Percentiles rank a stretch among this genome's conserved stretches.
Evolutionary conservation across 2,113 vertebrate species (phyloP).

Genomic region (Tupaia tana): DNA sequence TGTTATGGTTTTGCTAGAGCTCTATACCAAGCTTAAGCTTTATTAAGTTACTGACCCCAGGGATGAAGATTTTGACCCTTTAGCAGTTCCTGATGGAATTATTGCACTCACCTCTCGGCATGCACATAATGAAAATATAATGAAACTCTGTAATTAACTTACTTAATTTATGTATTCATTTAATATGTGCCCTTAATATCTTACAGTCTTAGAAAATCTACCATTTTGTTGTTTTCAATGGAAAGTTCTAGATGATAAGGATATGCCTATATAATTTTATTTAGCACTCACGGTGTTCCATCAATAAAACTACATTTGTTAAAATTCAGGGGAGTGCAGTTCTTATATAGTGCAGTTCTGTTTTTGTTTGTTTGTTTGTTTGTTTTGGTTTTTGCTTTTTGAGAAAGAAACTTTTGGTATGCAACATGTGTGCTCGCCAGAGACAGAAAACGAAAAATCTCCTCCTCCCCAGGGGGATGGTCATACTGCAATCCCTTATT

Average conservation of each 20-base stretch:
- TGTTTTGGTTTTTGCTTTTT: too few species aligned
- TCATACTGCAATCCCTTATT: too few species aligned
- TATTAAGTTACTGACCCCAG: neutral
- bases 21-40: neutral
- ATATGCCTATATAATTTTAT: neutral
- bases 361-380: too few species aligned
- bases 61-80: conserved; percentile 7
- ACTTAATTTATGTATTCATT: conserved; percentile 54
- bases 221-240: neutral
- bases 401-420: too few species aligned
- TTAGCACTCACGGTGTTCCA: neutral
- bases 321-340: neutral
- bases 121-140: neutral
- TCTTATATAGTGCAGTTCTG: neutral
- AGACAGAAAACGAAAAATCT: too few species aligned
- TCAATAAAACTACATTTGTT: neutral
- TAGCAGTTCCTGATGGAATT: conserved; percentile 23
- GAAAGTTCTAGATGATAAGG: neutral
- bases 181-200: neutral
- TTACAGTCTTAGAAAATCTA: neutral
- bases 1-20: neutral
- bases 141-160: conserved; percentile 55
- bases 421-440: too few species aligned
- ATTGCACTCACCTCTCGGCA: neutral
- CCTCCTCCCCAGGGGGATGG: too few species aligned